A percentile compares a stretch with the other conserved stretches of the same genome.
Evolutionary conservation across 2,113 vertebrate species (phyloP).

Genomic region (Melanotaenia duboulayi): DNA sequence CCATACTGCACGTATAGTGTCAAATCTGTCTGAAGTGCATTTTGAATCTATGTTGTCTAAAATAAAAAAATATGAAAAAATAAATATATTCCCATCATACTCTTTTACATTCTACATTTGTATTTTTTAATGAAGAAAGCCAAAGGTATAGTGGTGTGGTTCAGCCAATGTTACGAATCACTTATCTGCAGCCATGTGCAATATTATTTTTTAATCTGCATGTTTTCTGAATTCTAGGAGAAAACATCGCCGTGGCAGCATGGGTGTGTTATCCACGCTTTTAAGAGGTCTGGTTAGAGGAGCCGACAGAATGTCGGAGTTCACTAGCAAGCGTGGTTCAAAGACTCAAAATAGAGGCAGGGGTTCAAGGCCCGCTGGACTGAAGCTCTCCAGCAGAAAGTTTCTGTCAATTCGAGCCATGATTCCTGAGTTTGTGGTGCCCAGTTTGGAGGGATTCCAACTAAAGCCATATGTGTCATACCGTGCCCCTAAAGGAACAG

Average conservation of each 20-base stretch:
- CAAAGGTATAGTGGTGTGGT: too few species aligned
- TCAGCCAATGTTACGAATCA: too few species aligned
- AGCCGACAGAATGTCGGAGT: slow-evolving; percentile 88
- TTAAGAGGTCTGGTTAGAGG: slow-evolving; percentile 87
- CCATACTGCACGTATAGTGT: too few species aligned
- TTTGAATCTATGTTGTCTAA: too few species aligned
- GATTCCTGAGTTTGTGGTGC: slow-evolving; percentile 93
- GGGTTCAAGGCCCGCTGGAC: slow-evolving; percentile 82
- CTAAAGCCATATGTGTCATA: slow-evolving; percentile 95
- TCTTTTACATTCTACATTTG: too few species aligned
- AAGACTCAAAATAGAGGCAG: slow-evolving; percentile 86
- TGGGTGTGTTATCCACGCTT: slow-evolving; percentile 90
- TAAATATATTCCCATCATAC: too few species aligned
- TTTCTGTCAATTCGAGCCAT: slow-evolving; percentile 84
- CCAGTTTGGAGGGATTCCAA: slow-evolving; percentile 87
- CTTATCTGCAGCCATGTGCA: too few species aligned
- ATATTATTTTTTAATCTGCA: background rate
- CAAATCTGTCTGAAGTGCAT: too few species aligned
- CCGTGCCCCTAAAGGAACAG: slow-evolving; percentile 79
- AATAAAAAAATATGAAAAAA: too few species aligned
- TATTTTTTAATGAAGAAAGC: too few species aligned
- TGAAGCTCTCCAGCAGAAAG: slow-evolving; percentile 76
- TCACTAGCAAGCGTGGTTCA: slow-evolving; percentile 94
- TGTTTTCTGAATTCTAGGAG: background rate
- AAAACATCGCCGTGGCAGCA: slow-evolving; percentile 45